A percentile compares a stretch with the other conserved stretches of the same genome.
These are phyloP conservation scores for Ctenicera cuprea DNA, from an alignment of 2,888 invertebrate species.

Conservation along the genomic window DNA sequence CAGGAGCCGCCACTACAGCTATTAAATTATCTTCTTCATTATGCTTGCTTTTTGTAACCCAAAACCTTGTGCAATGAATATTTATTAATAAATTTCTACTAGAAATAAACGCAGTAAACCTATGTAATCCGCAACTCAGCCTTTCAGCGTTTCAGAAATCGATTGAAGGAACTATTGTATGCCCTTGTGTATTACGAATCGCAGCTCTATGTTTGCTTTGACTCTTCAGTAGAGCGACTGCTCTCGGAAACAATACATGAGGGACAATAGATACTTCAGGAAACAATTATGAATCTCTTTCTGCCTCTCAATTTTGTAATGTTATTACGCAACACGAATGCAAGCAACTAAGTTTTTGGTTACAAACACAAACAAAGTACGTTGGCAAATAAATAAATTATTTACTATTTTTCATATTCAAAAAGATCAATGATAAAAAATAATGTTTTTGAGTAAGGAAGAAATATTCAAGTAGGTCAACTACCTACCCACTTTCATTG, in stretches of 20 bases:
- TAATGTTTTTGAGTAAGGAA: background rate
- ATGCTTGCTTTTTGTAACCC: too few species aligned
- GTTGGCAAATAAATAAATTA: background rate
- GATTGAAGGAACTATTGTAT: constrained; percentile 18
- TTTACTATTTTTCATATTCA: too few species aligned
- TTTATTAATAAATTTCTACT: too few species aligned
- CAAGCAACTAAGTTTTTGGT: background rate
- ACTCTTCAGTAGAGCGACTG: constrained; percentile 56
- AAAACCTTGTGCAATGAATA: too few species aligned
- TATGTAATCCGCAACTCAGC: background rate
- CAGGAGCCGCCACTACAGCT: too few species aligned
- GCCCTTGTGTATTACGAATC: constrained; percentile 26
- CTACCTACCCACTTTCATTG: background rate
- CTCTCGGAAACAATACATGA: constrained; percentile 59
- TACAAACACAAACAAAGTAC: too few species aligned
- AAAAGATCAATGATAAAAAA: too few species aligned
- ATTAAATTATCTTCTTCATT: too few species aligned
- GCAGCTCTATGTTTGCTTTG: constrained; percentile 52
- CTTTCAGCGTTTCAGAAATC: constrained; percentile 1
- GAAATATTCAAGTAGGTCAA: background rate
- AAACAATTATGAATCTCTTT: constrained; percentile 55
- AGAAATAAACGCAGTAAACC: too few species aligned
- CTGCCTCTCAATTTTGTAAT: constrained; percentile 27
- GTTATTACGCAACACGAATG: background rate
- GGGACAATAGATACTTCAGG: constrained; percentile 57